Base-by-base conservation (phyloP, 2,888 invertebrate genomes). In the Scelioninae gen. 2 region DNA sequence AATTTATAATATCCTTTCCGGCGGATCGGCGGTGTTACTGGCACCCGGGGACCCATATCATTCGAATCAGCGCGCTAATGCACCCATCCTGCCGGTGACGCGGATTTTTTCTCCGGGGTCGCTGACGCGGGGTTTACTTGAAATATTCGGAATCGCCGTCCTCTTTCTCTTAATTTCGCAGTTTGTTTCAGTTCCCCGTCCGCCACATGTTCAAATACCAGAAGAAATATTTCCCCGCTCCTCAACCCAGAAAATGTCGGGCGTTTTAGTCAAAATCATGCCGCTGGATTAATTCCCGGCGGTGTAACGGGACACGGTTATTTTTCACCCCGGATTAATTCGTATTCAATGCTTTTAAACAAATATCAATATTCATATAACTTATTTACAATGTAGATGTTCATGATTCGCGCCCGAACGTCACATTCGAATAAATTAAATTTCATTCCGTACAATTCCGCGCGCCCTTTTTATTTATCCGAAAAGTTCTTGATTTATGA, bases 1-100 rank as follows among this genome's bases (percentile, higher is more conserved):
- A 84, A 86, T 85, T 85, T 85, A 85, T 84, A 85, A 85, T 85
- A 81, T 81, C 79, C 78, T 69, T 73, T 57, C 31, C 46, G 55
- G 61, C 73, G 76, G 77, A 79, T 78, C 75, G 78, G 77, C 70
- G 74, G 78, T 73, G 78, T 78, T 79, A 81, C 78, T 81, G 76
- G 74, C 81, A 81, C 81, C 84, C 79, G 77, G 84, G 84, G 84
- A 84, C 82, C 83, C 79, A 83, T 85, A 82, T 81, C 76, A 78
- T 74, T 76, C 78, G 77, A 79, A 77, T 79, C 78, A 79, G 75
- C 80, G 77, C 79, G 81, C 81, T 83, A 84, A 84, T 84, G 83
- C 79, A 76, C 71, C 76, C 78, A 76, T 80, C 78, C 68, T 67
- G 72, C 72, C 52, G 46, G 28, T 72, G 72, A 73, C 75, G 69